A percentile compares a stretch with the other conserved stretches of the same genome.
Conservation (phyloP, 2,888 invertebrate genomes). For the Hypercompe scribonia region DNA sequence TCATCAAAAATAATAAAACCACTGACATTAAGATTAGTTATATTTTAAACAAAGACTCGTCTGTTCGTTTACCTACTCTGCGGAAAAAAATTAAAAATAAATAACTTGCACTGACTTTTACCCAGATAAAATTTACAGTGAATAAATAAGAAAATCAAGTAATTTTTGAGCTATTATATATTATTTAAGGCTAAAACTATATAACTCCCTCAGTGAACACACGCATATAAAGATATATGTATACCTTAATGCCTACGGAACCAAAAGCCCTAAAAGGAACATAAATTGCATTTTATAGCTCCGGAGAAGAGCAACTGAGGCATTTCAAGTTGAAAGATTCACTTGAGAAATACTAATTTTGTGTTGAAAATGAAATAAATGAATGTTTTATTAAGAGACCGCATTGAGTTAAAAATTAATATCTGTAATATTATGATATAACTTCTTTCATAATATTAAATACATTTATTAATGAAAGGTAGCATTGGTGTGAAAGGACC, state of each 20-base stretch:
- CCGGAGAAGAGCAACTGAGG: constrained; percentile 18
- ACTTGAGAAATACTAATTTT: background rate
- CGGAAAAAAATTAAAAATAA: background rate
- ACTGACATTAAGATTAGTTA: too few species aligned
- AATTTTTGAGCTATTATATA: too few species aligned
- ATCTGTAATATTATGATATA: background rate
- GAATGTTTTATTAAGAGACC: background rate
- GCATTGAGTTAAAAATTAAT: background rate
- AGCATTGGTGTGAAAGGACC: too few species aligned
- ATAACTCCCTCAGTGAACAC: background rate
- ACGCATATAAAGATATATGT: constrained; percentile 21
- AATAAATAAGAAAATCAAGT: too few species aligned
- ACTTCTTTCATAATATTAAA: background rate
- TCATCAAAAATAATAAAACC: too few species aligned
- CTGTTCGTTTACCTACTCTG: too few species aligned
- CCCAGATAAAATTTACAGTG: background rate
- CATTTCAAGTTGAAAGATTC: constrained; percentile 26
- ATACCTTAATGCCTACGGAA: constrained; percentile 15
- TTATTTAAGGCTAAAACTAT: background rate
- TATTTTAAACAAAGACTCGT: too few species aligned
- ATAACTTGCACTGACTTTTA: background rate
- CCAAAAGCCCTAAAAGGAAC: constrained; percentile 28
- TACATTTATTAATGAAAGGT: background rate
- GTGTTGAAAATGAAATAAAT: background rate
- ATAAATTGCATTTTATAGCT: constrained; percentile 43